Percentiles rank a stretch among this genome's conserved stretches.
phyloP scores from a whole-genome alignment of 2,113 vertebrate genomes.

The Pionites leucogaster region DNA sequence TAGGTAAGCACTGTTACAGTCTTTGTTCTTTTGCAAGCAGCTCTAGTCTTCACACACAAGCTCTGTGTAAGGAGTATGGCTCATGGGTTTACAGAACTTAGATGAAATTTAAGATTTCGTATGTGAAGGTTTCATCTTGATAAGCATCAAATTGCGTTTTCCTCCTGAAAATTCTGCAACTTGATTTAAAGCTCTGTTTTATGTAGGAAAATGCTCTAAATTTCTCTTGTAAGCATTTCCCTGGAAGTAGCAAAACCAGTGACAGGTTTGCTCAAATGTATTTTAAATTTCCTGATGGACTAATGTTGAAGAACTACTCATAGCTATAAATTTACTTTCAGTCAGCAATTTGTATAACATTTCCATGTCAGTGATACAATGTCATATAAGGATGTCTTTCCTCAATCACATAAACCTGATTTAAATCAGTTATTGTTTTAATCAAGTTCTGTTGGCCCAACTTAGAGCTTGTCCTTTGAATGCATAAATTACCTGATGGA shows the following conservation, averaged over 20 bases:
- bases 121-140: not conserved
- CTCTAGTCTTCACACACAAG: not conserved
- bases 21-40: not conserved
- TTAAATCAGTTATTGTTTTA: not conserved
- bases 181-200: not conserved
- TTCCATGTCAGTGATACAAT: not conserved
- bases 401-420: not conserved
- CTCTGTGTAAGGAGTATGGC: not conserved
- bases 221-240: not conserved
- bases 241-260: not conserved
- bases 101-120: not conserved
- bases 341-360: not conserved
- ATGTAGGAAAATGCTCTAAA: not conserved
- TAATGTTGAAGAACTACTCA: not conserved
- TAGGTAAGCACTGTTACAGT: not conserved
- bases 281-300: not conserved
- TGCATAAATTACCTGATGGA: not conserved
- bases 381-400: not conserved
- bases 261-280: not conserved
- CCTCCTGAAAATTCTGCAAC: not conserved
- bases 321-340: not conserved
- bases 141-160: not conserved
- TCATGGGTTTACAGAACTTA: not conserved
- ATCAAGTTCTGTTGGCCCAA: not conserved
- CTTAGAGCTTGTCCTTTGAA: not conserved